Conservation (phyloP, 2,113 vertebrate species). For the Capra hircus region DNA sequence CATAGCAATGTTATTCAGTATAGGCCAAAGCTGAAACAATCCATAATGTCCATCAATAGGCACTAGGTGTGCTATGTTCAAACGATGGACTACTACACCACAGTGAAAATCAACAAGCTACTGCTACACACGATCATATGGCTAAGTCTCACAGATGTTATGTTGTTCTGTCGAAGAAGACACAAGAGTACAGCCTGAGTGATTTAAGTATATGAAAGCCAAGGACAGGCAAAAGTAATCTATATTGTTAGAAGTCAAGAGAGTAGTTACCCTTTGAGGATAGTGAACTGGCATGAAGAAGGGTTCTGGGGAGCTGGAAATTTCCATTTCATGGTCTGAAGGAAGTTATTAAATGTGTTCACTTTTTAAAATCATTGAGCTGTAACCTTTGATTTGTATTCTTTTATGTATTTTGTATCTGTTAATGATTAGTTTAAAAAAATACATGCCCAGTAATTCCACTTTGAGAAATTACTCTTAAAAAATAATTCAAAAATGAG, state of each 20-base stretch:
- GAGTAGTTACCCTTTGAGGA: neutral
- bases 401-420: neutral
- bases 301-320: neutral
- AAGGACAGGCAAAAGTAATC: neutral
- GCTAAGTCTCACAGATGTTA: neutral
- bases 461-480: conserved; percentile 6
- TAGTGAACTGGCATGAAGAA: neutral
- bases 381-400: neutral
- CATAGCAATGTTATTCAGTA: neutral
- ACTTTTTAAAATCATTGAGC: neutral
- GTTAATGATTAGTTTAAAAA: neutral
- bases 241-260: neutral
- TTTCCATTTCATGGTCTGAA: neutral
- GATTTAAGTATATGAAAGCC: neutral
- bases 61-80: no score
- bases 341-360: neutral
- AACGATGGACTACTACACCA: neutral
- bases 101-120: neutral
- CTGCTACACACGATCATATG: neutral
- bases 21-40: neutral
- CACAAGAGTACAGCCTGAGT: neutral
- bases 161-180: neutral
- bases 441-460: neutral
- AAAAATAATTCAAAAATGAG: neutral
- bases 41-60: neutral